Evolutionary conservation across 2,797 vertebrate species (phyloP), one percentile per base, ranked within the genome.

Genomic region (Pelodytes ibericus): DNA sequence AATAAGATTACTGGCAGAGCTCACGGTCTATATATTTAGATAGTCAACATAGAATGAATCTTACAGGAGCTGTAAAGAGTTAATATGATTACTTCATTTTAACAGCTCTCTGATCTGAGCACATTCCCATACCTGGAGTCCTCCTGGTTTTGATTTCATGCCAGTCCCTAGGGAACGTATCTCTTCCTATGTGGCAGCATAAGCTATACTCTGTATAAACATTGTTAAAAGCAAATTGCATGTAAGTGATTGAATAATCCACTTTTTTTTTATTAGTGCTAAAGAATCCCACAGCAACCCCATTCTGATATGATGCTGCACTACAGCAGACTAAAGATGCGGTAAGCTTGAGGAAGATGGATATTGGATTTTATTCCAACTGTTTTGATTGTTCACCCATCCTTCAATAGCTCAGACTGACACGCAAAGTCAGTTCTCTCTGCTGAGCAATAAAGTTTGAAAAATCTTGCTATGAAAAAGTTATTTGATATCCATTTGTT

Each of bases 161-260:
- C 86, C 87, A 87, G 83, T 80, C 20, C 74, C 74, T 85, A 83
- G 84, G 82, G 84, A 85, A 83, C 25, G 77, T 81, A 71, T 87
- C 83, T 81, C 74, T 75, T n/a, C 79, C 30, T n/a, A 71, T 81
- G 68, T 82, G 82, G 82, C 83, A 84, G 82, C 84, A 85, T 84
- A 82, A 85, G 82, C 80, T 79, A 83, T 79, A 79, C 82, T 84
- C 83, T 77, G 75, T 64, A 69, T 79, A 81, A 83, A 61, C 27
- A 64, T 81, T 76, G 84, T 83, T 87, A 79, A 79, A 82, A 87
- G 82, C 83, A 87, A 87, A 87, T 87, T 87, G 74, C 79, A 85
- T 80, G 18, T 81, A 84, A 85, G 82, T 79, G 83, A 86, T 59
- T 8, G 81, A 85, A 84, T 74, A 85, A 85, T 84, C 82, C 81